A percentile compares a stretch with the other conserved stretches of the same genome.
These are phyloP conservation scores for Chloroclysta siterata DNA, from an alignment of 2,888 invertebrate genomes.

Conservation along the genomic window DNA sequence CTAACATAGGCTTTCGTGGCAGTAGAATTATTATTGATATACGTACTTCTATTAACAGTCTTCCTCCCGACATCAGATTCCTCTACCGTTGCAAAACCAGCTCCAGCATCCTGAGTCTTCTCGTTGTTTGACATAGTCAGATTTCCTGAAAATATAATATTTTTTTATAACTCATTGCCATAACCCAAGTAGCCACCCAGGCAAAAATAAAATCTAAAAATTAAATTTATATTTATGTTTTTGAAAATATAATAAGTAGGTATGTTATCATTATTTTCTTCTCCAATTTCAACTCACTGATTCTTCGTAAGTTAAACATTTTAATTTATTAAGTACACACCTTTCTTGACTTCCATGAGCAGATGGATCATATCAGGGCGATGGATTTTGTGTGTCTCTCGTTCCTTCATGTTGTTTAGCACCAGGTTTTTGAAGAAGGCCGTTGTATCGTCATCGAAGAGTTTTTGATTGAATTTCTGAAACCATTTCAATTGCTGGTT, in stretches of 20 bases:
- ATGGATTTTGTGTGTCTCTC: constrained; percentile 71
- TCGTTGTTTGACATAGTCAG: constrained; percentile 47
- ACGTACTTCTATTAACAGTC: constrained; percentile 43
- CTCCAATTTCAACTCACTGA: neutral
- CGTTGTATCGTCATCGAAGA: constrained; percentile 58
- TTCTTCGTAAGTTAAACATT: neutral
- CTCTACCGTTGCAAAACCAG: constrained; percentile 65
- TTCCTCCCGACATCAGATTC: constrained; percentile 62
- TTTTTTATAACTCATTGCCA: no score
- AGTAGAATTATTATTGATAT: neutral
- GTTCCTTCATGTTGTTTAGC: constrained; percentile 68
- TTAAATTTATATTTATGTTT: no score
- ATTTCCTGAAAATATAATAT: no score
- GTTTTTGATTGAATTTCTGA: constrained; percentile 52
- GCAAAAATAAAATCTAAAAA: no score
- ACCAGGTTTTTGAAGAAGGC: constrained; percentile 72
- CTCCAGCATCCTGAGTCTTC: constrained; percentile 46
- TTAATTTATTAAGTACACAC: no score
- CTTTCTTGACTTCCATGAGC: constrained; percentile 64
- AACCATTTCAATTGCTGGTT: constrained; percentile 7
- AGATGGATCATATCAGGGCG: constrained; percentile 84
- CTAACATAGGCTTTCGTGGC: no score
- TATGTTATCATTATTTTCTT: no score
- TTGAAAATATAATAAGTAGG: no score
- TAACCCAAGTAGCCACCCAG: no score